Evolutionary conservation across 2,797 vertebrate genomes (phyloP).

Genomic region (Glyptemys insculpta): DNA sequence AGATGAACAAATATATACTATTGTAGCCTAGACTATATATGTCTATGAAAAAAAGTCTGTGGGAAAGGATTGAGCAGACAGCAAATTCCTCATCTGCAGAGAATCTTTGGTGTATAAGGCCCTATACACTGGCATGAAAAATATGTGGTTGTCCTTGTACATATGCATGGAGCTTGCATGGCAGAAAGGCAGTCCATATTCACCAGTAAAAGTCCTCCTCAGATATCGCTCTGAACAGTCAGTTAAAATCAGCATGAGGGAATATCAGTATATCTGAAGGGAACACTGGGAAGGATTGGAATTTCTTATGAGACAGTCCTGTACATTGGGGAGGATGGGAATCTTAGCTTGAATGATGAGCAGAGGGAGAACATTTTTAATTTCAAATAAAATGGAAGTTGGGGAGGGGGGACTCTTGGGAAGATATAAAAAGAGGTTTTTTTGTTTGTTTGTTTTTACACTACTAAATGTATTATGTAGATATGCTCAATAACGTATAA

Average conservation of each 20-base stretch:
- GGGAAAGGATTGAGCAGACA: background rate
- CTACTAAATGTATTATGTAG: fast-evolving
- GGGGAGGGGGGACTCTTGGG: background rate
- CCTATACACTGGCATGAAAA: background rate
- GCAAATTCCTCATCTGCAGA: background rate
- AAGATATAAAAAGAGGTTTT: fast-evolving
- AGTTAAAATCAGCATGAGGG: background rate
- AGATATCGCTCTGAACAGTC: background rate
- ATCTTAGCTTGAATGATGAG: background rate
- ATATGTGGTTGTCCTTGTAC: background rate
- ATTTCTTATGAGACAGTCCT: background rate
- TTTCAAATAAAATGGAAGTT: background rate
- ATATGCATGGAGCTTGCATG: background rate
- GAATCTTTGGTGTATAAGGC: background rate
- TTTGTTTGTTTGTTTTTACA: background rate
- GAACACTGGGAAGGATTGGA: background rate
- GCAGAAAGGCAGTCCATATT: background rate
- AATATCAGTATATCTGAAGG: background rate
- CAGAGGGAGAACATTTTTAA: background rate
- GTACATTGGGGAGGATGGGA: background rate
- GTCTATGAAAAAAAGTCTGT: background rate
- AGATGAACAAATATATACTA: background rate
- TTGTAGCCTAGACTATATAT: background rate
- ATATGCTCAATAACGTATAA: background rate
- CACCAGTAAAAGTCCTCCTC: background rate